phyloP scores from a whole-genome alignment of 2,888 invertebrate genomes.

The Gastracanthus pulcherrimus region DNA sequence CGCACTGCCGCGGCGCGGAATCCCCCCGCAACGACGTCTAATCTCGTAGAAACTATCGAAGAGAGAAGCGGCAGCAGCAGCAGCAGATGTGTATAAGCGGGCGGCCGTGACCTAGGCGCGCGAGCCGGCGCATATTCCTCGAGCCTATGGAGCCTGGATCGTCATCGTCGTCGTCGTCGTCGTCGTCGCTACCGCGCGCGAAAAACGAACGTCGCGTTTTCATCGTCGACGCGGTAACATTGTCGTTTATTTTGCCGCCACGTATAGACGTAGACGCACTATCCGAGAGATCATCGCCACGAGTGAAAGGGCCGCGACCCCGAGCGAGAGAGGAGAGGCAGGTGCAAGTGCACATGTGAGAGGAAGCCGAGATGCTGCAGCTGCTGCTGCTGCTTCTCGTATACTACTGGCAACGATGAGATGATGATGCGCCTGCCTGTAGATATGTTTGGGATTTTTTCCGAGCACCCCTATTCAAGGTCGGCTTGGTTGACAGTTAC shows the following conservation, averaged over 20 bases:
- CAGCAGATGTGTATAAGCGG: neutral
- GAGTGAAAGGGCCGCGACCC: conserved; percentile 55
- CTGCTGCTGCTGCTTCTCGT: neutral
- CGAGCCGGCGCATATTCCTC: neutral
- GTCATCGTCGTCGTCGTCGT: neutral
- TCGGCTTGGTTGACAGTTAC: too few relatives aligned
- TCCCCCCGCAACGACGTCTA: conserved; percentile 10
- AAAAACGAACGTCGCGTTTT: conserved; percentile 5
- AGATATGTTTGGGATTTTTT: neutral
- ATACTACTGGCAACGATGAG: neutral
- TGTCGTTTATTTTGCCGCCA: conserved; percentile 33
- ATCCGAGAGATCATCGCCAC: conserved; percentile 41
- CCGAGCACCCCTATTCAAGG: neutral
- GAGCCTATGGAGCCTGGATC: neutral
- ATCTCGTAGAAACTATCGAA: conserved; percentile 48
- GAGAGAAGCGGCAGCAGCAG: neutral
- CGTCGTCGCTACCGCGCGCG: neutral
- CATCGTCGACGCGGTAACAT: conserved; percentile 2
- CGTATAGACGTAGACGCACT: neutral
- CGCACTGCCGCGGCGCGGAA: neutral
- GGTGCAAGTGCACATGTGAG: conserved; percentile 22
- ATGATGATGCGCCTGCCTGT: neutral
- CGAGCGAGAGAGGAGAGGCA: conserved; percentile 8
- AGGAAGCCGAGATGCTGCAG: neutral
- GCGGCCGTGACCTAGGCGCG: conserved; percentile 29